These are phyloP conservation scores for Sula dactylatra DNA, from an alignment of 2,113 vertebrate species.

Conservation along the genomic window DNA sequence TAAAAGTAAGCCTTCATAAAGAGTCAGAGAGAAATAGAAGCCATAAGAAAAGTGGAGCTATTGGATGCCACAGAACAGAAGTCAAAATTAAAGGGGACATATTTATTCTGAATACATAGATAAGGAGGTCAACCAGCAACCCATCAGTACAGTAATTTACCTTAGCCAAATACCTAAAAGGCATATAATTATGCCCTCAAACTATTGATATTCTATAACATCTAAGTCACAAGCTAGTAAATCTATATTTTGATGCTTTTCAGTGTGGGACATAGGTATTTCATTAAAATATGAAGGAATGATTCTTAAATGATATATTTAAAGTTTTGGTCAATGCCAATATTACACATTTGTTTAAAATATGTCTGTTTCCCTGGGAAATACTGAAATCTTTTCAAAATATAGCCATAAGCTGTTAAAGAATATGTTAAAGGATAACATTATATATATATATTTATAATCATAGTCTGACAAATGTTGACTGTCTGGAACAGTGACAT, in stretches of 20 bases:
- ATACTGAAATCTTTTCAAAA: not conserved
- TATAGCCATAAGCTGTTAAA: not conserved
- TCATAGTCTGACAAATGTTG: not conserved
- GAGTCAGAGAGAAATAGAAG: not conserved
- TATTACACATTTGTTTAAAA: not conserved
- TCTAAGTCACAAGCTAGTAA: not conserved
- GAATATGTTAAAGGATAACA: not conserved
- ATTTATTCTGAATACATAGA: not conserved
- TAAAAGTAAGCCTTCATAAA: not conserved
- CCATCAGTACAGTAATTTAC: not conserved
- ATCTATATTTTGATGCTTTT: not conserved
- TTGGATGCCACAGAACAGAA: not conserved
- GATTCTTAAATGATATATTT: not conserved
- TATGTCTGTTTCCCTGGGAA: not conserved
- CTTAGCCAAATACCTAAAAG: not conserved
- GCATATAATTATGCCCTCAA: not conserved
- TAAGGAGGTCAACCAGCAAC: not conserved
- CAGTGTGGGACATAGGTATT: not conserved
- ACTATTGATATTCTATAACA: not conserved
- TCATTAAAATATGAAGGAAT: not conserved
- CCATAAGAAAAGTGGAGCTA: not conserved
- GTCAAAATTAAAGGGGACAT: not conserved
- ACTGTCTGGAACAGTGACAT: not conserved
- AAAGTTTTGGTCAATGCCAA: not conserved
- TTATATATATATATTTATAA: not conserved